Percentiles rank a stretch among this genome's conserved stretches.
Evolutionary conservation across 2,113 vertebrate genomes (phyloP).

Genomic region (Clarias macrocephalus): DNA sequence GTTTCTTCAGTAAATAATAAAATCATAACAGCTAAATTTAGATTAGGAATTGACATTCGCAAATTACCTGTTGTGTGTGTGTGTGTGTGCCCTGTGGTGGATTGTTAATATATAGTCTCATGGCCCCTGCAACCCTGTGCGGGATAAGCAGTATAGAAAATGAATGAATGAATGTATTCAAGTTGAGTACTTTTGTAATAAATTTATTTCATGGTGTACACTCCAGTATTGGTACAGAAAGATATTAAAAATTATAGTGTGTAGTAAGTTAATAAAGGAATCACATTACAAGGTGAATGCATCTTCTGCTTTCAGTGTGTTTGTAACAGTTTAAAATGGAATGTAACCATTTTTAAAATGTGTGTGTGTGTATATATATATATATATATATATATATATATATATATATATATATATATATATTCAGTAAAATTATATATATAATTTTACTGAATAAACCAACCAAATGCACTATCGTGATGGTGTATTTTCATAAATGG

Average conservation of each 20-base stretch:
- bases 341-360: background rate
- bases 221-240: no score
- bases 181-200: background rate
- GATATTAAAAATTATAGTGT: background rate
- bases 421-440: no score
- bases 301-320: background rate
- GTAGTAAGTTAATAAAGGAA: background rate
- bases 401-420: no score
- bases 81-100: no score
- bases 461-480: background rate
- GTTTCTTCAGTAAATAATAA: background rate
- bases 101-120: no score
- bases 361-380: no score
- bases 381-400: no score
- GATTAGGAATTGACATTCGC: no score
- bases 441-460: no score
- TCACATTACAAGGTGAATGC: background rate
- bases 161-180: background rate
- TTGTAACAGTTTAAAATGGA: background rate
- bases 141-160: no score
- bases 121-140: no score
- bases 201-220: background rate
- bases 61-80: no score
- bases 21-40: background rate
- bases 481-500: constrained; percentile 12